Evolutionary conservation across 2,888 invertebrate species (phyloP), one percentile per base, ranked within the genome.

Genomic region (Harpalus rubripes): DNA sequence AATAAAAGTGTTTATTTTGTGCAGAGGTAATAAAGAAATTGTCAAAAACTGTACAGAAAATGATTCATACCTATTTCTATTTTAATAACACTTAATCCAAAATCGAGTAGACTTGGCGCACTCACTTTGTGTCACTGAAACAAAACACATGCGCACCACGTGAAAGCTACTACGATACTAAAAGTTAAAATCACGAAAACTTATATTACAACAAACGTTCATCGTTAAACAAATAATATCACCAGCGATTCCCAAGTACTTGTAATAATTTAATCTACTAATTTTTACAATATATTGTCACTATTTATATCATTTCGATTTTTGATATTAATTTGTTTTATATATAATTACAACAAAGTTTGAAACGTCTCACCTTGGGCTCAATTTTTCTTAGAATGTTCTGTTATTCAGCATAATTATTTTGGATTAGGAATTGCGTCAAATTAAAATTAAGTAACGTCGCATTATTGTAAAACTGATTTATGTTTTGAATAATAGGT

Each of bases 361-460:
- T 72, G 72, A 72, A 72, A 72, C 16, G 8, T 16, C 4, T 32
- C 15, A 82, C 83, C 83, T 74, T 83, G 83, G 74, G 74, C 83
- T 74, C 72, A 74, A 83, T 82, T 82, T 63, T 79, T 59, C 15
- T 65, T 65, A 58, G 76, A 74, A 74, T 68, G 8, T 68, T 39
- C 41, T 74, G 74, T 74, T 18, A 72, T 16, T 72, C 18, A 41
- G 41, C 61, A 80, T 80, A 83, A 83, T 83, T 83, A 58, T 39
- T 56, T 74, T 59, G 58, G 32, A 83, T 83, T 83, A 41, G 7
- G 39, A 39, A 81, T 63, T 81, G 22, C 22, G 44, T 26, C 32
- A 59, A 58, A 44, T 44, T 44, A 44, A 44, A 44, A 44, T 44
- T 44, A 44, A 44, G 8, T 44, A 44, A 78, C 58, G 26, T 16